These are phyloP conservation scores for Gymnopithys bicolor DNA, from an alignment of 2,797 vertebrate genomes.

Conservation along the genomic window DNA sequence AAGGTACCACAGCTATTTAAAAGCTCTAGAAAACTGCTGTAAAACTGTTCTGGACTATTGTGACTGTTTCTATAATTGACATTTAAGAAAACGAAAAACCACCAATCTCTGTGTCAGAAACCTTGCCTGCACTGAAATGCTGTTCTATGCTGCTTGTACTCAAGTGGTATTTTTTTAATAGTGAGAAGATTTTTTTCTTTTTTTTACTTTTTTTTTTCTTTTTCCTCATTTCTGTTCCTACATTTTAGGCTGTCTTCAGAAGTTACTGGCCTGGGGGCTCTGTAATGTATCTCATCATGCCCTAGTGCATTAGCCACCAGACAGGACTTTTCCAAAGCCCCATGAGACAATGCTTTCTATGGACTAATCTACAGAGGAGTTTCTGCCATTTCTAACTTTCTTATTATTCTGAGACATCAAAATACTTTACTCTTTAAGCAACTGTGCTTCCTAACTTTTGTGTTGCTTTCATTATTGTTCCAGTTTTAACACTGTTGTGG, in stretches of 20 bases:
- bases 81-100: background rate
- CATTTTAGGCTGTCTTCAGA: constrained; percentile 87
- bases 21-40: constrained; percentile 62
- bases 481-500: constrained; percentile 66
- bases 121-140: constrained; percentile 70
- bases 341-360: constrained; percentile 84
- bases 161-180: constrained; percentile 74
- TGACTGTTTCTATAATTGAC: constrained; percentile 65
- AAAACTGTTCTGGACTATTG: constrained; percentile 60
- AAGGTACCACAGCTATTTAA: constrained; percentile 57
- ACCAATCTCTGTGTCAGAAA: constrained; percentile 55
- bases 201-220: background rate
- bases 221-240: constrained; percentile 75
- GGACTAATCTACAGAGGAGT: constrained; percentile 85
- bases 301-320: constrained; percentile 80
- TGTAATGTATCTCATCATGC: constrained; percentile 84
- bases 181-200: constrained; percentile 58
- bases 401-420: constrained; percentile 70
- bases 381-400: constrained; percentile 76
- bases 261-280: constrained; percentile 87
- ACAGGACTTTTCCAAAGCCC: constrained; percentile 87
- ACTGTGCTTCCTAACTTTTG: constrained; percentile 70
- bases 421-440: constrained; percentile 69
- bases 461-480: constrained; percentile 72
- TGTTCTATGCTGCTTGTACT: constrained; percentile 71